These are phyloP conservation scores for Cetoscarus ocellatus DNA, from an alignment of 2,797 vertebrate species.

Conservation along the genomic window DNA sequence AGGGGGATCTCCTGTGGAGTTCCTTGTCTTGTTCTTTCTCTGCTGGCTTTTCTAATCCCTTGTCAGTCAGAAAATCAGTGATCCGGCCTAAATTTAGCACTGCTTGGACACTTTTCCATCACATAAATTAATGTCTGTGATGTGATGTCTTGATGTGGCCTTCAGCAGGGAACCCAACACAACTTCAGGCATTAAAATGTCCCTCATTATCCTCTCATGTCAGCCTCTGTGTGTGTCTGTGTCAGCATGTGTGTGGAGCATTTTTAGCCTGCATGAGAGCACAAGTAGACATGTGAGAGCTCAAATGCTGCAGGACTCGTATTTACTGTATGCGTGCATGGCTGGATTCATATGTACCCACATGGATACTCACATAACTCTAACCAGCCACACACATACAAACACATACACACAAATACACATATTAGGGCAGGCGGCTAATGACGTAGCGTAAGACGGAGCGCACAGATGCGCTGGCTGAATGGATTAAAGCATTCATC, in stretches of 20 bases:
- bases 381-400: conserved; percentile 12
- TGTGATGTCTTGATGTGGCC: conserved; percentile 59
- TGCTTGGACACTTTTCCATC: conserved; percentile 59
- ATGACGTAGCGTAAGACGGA: conserved; percentile 66
- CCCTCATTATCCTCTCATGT: conserved; percentile 43
- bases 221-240: conserved; percentile 19
- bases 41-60: conserved; percentile 20
- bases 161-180: conserved; percentile 17
- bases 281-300: conserved; percentile 11
- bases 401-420: conserved; percentile 20
- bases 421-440: conserved; percentile 29
- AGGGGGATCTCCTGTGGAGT: background rate
- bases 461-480: conserved; percentile 70
- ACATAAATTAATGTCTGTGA: conserved; percentile 61
- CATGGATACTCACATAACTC: conserved; percentile 26
- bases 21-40: background rate
- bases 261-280: conserved; percentile 36
- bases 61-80: conserved; percentile 31
- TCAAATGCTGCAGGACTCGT: conserved; percentile 9
- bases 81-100: conserved; percentile 58
- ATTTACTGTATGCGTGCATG: conserved; percentile 27
- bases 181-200: conserved; percentile 41
- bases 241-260: conserved; percentile 11
- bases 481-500: conserved; percentile 76
- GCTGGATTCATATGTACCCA: conserved; percentile 26